Conservation (phyloP, 1,140 invertebrate genomes). For the Bactericera cockerelli region DNA sequence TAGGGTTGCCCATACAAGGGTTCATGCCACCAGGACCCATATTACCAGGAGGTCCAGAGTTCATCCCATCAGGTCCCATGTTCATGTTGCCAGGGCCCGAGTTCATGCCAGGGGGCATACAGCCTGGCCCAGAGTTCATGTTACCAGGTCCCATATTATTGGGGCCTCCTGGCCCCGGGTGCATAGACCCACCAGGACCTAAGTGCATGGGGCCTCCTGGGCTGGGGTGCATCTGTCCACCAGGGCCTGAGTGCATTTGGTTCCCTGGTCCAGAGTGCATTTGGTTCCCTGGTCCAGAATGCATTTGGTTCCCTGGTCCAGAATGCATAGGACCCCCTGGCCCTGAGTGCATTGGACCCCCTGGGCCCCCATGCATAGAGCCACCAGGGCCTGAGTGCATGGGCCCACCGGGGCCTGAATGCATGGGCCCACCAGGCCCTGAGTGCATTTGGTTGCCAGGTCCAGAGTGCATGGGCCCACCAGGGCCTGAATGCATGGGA, state of each 20-base stretch:
- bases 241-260: background rate
- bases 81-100: constrained; percentile 20
- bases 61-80: constrained; percentile 28
- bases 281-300: constrained; percentile 13
- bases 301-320: constrained; percentile 5
- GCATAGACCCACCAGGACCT: constrained; percentile 20
- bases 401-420: background rate
- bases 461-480: background rate
- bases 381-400: constrained; percentile 10
- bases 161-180: constrained; percentile 24
- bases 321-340: background rate
- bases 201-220: constrained; percentile 26
- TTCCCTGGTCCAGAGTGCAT: constrained; percentile 8
- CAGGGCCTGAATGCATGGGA: background rate
- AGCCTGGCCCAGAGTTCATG: constrained; percentile 30
- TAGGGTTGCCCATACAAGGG: constrained; percentile 15
- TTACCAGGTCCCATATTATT: constrained; percentile 31
- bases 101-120: constrained; percentile 16
- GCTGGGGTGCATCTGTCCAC: constrained; percentile 14
- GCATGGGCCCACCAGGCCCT: background rate
- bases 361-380: background rate
- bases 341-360: constrained; percentile 14
- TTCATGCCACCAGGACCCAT: constrained; percentile 15
- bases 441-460: constrained; percentile 11
- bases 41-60: constrained; percentile 15